Conservation (phyloP, 2,888 invertebrate species). For the Rotaria socialis region DNA sequence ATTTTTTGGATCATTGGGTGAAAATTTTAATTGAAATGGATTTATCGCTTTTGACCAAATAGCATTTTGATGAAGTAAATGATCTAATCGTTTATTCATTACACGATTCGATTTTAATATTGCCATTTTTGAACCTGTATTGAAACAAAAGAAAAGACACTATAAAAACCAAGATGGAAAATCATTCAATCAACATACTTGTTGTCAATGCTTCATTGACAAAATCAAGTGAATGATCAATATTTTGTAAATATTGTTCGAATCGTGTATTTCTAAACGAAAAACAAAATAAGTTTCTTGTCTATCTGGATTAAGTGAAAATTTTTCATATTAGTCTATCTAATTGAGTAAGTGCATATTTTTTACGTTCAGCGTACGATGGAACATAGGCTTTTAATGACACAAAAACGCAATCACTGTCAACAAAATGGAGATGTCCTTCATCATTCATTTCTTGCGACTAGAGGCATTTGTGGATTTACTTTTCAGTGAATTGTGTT, state of each 20-base stretch:
- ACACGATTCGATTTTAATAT: neutral
- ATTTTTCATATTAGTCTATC: too few relatives aligned
- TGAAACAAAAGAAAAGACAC: too few relatives aligned
- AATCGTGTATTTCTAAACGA: conserved; percentile 4
- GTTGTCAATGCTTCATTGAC: neutral
- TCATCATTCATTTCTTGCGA: too few relatives aligned
- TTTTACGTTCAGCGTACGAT: too few relatives aligned
- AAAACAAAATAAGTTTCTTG: too few relatives aligned
- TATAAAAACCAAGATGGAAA: neutral
- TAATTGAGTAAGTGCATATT: too few relatives aligned
- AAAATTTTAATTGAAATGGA: conserved; percentile 32
- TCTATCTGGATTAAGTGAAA: too few relatives aligned
- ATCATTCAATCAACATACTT: neutral
- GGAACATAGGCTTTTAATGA: too few relatives aligned
- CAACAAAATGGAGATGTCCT: too few relatives aligned
- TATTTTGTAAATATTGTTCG: conserved; percentile 24
- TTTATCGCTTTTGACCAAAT: neutral
- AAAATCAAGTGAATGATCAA: conserved; percentile 35
- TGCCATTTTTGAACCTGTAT: neutral
- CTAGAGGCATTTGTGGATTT: neutral
- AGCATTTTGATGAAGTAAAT: conserved; percentile 16
- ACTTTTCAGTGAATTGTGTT: neutral
- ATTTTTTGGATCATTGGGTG: neutral
- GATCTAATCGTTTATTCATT: neutral
- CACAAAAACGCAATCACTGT: too few relatives aligned